Conservation (phyloP, 2,797 vertebrate genomes). For the Fistularia commersonii region DNA sequence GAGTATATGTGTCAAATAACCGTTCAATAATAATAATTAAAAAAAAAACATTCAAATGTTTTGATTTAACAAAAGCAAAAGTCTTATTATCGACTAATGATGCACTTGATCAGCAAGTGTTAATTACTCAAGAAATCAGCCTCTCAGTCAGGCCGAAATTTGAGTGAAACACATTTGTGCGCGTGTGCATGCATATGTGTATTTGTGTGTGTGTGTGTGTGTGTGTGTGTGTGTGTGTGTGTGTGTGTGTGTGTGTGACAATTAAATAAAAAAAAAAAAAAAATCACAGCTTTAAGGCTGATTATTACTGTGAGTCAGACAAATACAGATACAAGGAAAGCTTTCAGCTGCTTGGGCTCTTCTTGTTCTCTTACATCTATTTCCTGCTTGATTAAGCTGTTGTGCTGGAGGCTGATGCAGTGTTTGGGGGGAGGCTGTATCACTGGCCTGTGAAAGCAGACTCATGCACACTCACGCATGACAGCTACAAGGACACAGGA, state of each 20-base stretch:
- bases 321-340: conserved; percentile 25
- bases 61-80: background rate
- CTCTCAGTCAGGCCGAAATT: too few species aligned
- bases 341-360: conserved; percentile 35
- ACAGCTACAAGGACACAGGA: conserved; percentile 15
- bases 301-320: conserved; percentile 45
- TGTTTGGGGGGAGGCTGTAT: conserved; percentile 51
- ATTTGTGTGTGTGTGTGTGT: too few species aligned
- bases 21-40: too few species aligned
- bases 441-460: conserved; percentile 58
- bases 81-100: background rate
- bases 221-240: too few species aligned
- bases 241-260: too few species aligned
- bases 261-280: conserved; percentile 7
- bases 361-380: conserved; percentile 59
- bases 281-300: conserved; percentile 32
- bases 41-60: background rate
- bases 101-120: background rate
- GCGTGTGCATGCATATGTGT: too few species aligned
- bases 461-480: conserved; percentile 51
- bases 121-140: background rate
- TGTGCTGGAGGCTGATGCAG: conserved; percentile 47
- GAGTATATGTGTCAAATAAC: too few species aligned
- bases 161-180: too few species aligned
- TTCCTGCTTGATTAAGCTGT: conserved; percentile 66